Conservation (phyloP, 2,797 vertebrate species). For the Microchirus variegatus region DNA sequence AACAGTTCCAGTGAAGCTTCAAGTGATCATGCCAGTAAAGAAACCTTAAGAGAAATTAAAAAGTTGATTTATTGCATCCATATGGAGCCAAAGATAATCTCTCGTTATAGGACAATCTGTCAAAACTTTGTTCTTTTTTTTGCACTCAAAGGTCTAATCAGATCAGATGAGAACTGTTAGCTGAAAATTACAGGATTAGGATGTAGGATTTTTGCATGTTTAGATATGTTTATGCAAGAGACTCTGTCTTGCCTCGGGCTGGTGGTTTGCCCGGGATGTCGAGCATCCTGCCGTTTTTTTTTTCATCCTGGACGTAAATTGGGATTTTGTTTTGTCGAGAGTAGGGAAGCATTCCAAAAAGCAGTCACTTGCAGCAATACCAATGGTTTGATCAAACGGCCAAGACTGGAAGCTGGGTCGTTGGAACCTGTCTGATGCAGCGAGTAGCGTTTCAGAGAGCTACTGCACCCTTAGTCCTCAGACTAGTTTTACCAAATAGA, state of each 20-base stretch:
- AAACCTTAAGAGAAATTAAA: no score
- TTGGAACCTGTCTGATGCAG: neutral
- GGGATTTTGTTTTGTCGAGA: neutral
- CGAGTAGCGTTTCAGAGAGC: neutral
- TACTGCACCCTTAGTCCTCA: neutral
- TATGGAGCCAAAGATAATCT: no score
- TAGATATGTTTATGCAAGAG: constrained; percentile 24
- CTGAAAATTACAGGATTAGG: neutral
- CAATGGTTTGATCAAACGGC: neutral
- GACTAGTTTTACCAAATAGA: neutral
- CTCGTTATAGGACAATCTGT: no score
- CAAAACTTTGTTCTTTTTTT: no score
- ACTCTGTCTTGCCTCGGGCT: constrained; percentile 27
- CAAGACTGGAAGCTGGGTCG: neutral
- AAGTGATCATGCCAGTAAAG: no score
- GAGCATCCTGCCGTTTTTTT: neutral
- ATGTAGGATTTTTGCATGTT: constrained; percentile 2
- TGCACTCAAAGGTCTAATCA: no score
- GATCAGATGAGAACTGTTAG: no score
- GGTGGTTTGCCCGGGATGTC: constrained; percentile 3
- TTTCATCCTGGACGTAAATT: neutral
- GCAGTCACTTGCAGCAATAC: neutral
- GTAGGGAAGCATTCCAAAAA: neutral
- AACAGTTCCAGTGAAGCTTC: no score
- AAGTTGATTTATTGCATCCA: no score